Evolutionary conservation across 2,888 invertebrate genomes (phyloP).

Genomic region (Erebia aethiops): DNA sequence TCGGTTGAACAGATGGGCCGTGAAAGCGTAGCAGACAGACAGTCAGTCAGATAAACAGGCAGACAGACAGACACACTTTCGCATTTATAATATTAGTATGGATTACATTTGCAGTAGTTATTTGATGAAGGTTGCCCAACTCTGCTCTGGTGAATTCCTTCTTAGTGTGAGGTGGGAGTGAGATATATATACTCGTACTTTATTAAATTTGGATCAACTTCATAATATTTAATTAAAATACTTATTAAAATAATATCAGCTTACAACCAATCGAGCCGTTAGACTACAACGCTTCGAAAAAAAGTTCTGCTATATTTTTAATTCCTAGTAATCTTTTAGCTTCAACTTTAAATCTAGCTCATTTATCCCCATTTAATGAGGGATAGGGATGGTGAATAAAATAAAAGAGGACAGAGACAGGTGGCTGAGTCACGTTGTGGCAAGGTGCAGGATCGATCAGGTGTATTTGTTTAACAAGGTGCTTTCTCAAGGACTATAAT

Average conservation of each 20-base stretch:
- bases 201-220: too few species aligned
- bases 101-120: background rate
- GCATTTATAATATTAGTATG: background rate
- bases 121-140: background rate
- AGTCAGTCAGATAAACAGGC: too few species aligned
- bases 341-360: constrained; percentile 30
- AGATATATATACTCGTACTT: too few species aligned
- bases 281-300: too few species aligned
- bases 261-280: too few species aligned
- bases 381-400: constrained; percentile 49
- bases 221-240: too few species aligned
- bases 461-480: constrained; percentile 81
- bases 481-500: constrained; percentile 62
- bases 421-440: constrained; percentile 57
- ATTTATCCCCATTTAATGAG: constrained; percentile 27
- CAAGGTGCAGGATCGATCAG: constrained; percentile 81
- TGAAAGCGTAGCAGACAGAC: too few species aligned
- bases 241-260: too few species aligned
- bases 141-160: too few species aligned
- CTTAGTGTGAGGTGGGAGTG: too few species aligned
- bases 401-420: constrained; percentile 57
- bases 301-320: background rate
- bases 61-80: too few species aligned
- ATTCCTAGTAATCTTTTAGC: constrained; percentile 11
- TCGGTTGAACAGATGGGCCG: too few species aligned